Percentiles rank a stretch among this genome's conserved stretches.
These are phyloP conservation scores for Stratiolaelaps scimitus DNA, from an alignment of 1,140 invertebrate species.

Conservation along the genomic window DNA sequence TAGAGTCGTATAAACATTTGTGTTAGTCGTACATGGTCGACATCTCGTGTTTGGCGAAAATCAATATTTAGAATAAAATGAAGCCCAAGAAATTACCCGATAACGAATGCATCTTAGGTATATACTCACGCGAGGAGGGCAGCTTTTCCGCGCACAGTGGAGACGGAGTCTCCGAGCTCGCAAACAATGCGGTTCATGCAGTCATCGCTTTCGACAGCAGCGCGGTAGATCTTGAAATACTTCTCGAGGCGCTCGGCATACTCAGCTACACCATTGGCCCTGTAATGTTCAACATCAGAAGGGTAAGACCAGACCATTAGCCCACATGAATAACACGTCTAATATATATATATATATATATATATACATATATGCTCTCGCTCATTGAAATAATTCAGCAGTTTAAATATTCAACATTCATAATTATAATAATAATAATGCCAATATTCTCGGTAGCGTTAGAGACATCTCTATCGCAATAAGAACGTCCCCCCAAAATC, in stretches of 20 bases:
- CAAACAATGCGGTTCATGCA: constrained; percentile 39
- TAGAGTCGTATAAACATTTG: neutral
- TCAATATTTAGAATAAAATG: constrained; percentile 17
- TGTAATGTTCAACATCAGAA: neutral
- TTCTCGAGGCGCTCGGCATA: constrained; percentile 36
- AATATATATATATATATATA: no score
- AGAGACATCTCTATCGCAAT: no score
- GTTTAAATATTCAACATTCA: no score
- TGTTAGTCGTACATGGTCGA: neutral
- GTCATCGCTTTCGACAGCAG: constrained; percentile 38
- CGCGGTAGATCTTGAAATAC: constrained; percentile 37
- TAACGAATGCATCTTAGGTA: neutral
- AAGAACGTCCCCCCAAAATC: no score
- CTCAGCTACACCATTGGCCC: constrained; percentile 30
- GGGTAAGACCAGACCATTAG: no score
- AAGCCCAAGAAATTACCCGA: neutral
- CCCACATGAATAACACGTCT: no score
- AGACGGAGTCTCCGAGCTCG: constrained; percentile 38
- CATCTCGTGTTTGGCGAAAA: constrained; percentile 6
- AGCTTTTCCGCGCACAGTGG: constrained; percentile 37
- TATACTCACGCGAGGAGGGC: constrained; percentile 37
- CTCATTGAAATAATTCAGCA: no score
- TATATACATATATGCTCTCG: no score
- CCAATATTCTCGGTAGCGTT: no score
- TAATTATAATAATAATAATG: no score